Conservation (phyloP, 2,113 vertebrate genomes). For the Burhinus bistriatus region DNA sequence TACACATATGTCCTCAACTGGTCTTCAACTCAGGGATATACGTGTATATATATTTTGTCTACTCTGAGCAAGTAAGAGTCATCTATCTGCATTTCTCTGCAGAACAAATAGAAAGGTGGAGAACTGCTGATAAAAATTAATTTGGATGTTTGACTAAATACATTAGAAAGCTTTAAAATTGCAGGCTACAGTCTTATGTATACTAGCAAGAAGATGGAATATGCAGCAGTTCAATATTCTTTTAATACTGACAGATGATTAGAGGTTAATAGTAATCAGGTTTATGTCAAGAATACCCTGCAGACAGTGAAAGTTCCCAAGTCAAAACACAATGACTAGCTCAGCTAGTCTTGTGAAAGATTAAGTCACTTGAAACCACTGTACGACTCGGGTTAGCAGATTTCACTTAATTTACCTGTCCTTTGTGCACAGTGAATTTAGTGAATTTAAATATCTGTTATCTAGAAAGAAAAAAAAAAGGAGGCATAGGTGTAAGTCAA, state of each 20-base stretch:
- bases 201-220: background rate
- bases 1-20: background rate
- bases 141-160: background rate
- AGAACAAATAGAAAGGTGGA: background rate
- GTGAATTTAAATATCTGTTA: background rate
- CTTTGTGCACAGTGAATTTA: background rate
- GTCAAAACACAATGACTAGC: background rate
- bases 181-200: background rate
- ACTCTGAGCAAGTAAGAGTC: background rate
- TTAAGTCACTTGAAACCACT: background rate
- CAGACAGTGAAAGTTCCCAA: background rate
- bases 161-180: background rate
- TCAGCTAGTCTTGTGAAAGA: background rate
- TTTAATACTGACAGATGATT: background rate
- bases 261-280: background rate
- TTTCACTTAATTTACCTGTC: background rate
- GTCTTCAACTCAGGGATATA: background rate
- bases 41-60: background rate
- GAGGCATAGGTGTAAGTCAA: background rate
- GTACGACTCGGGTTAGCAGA: background rate
- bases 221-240: background rate
- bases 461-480: background rate
- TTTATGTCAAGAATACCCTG: background rate
- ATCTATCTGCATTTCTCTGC: background rate
- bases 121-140: background rate